Evolutionary conservation across 1,140 invertebrate genomes (phyloP), one percentile per base, ranked within the genome.

Genomic region (Drosophila bipectinata): DNA sequence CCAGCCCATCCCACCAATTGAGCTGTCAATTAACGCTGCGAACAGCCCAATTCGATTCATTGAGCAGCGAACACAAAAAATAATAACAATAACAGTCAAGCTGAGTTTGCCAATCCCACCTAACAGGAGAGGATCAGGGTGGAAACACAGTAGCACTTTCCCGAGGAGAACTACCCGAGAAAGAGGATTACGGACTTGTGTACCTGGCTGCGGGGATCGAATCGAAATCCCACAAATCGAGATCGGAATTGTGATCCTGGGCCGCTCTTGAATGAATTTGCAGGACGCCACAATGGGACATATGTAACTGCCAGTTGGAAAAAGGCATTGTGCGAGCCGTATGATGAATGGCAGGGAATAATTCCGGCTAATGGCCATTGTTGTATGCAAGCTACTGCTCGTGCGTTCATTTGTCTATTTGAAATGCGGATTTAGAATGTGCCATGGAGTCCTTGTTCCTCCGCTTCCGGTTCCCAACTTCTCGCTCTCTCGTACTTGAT

Each of bases 381-480:
- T 72, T 58, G 41, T 44, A 58, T 32, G 64, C 63, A 30, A 45
- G 45, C 30, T 49, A 72, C 54, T n/a, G 49, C 10, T 48, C 49
- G 45, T 48, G 0, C 59, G 5, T 83, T 34, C 61, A 84, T 71
- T 84, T 84, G 80, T 85, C 81, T 87, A 52, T 80, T 83, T 85
- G 66, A 56, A 60, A 61, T 79, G 55, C 45, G 80, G 66, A 85
- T 75, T 80, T 80, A 24, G 72, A 76, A 58, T 69, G 55, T 24
- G 49, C 34, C 45, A 55, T 37, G 41, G 32, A 48, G 15, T 21
- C 18, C 44, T 47, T 18, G 7, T 18, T 12, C 54, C 32, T 44
- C 15, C 41, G 41, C 45, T 61, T 64, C 48, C 51, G 39, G 55
- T 26, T 26, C 21, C 37, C 21, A 26, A 30, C 10, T 14, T 30